Conservation (phyloP, 92 coral and sea anemone genomes). For the Desmophyllum pertusum region DNA sequence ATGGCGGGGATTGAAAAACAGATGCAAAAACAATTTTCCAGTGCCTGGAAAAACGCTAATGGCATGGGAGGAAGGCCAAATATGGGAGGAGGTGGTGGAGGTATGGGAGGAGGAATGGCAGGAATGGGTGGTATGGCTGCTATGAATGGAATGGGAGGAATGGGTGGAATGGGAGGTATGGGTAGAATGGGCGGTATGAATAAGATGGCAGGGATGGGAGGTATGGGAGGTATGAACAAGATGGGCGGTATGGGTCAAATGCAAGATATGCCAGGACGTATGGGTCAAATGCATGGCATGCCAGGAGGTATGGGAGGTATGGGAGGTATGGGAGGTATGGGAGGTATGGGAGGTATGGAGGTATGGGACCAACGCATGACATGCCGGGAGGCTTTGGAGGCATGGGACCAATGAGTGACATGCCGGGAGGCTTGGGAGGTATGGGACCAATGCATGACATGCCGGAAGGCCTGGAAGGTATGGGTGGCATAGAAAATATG, state of each 20-base stretch:
- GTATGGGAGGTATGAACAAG: slow-evolving; percentile 8
- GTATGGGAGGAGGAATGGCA: slow-evolving; percentile 25
- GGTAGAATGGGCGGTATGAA: slow-evolving; percentile 5
- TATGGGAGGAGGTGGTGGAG: slow-evolving; percentile 45
- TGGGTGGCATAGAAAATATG: slow-evolving; percentile 9
- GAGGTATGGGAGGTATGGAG: background rate
- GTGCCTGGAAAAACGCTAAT: slow-evolving; percentile 45
- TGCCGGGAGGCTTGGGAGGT: slow-evolving; percentile 19
- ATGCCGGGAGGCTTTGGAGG: slow-evolving; percentile 24
- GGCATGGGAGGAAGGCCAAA: slow-evolving; percentile 42
- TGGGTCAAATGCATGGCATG: slow-evolving; percentile 5
- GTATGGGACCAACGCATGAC: slow-evolving; percentile 3
- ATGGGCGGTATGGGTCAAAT: background rate
- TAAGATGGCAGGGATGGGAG: background rate
- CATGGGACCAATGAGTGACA: slow-evolving; percentile 13
- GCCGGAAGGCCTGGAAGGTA: slow-evolving; percentile 2
- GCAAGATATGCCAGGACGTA: slow-evolving; percentile 23
- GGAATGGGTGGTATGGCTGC: slow-evolving; percentile 54
- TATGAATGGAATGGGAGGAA: slow-evolving; percentile 45
- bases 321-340: slow-evolving; percentile 3
- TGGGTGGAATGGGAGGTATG: slow-evolving; percentile 40
- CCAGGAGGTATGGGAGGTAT: background rate
- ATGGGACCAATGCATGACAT: slow-evolving; percentile 12
- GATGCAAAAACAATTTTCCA: slow-evolving; percentile 49
- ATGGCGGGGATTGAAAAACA: slow-evolving; percentile 52